Conservation (phyloP, 2,113 vertebrate species). For the Poecilia latipinna region DNA sequence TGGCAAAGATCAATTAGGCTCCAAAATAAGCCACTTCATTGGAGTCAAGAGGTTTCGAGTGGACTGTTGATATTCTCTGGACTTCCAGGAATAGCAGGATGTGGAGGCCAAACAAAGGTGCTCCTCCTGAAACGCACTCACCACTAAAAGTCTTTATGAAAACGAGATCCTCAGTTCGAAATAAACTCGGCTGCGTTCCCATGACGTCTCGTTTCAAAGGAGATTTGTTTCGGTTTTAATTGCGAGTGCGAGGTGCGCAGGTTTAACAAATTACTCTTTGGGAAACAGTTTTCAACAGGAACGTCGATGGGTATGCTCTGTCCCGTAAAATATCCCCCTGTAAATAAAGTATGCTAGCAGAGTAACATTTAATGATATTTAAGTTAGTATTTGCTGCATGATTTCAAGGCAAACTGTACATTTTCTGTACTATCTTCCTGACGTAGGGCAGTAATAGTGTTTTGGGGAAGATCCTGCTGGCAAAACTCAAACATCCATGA, state of each 20-base stretch:
- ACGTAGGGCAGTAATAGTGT: slow-evolving; percentile 17
- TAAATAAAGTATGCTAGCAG: not conserved
- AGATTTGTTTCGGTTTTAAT: slow-evolving; percentile 2
- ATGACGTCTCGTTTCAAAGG: not conserved
- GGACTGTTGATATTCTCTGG: slow-evolving; percentile 60
- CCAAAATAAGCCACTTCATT: slow-evolving; percentile 51
- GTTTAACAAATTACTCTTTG: slow-evolving; percentile 3
- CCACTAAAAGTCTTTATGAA: slow-evolving; percentile 10
- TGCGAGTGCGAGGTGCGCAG: not conserved
- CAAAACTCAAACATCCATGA: slow-evolving; percentile 7
- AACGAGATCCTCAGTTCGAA: slow-evolving; percentile 9
- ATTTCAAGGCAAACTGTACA: too few species aligned
- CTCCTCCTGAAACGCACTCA: slow-evolving; percentile 25
- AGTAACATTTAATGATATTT: not conserved
- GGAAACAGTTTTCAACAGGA: slow-evolving; percentile 3
- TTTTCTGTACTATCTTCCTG: not conserved
- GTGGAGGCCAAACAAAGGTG: slow-evolving; percentile 50
- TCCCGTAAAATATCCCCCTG: not conserved
- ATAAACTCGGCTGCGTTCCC: slow-evolving; percentile 2
- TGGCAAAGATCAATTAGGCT: slow-evolving; percentile 65
- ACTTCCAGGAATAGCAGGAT: slow-evolving; percentile 37
- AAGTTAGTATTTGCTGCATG: too few species aligned
- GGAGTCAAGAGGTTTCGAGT: slow-evolving; percentile 61
- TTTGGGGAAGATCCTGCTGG: not conserved
- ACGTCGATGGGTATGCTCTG: not conserved